A percentile compares a stretch with the other conserved stretches of the same genome.
These are phyloP conservation scores for Pseudomyrmex gracilis DNA, from an alignment of 1,140 invertebrate genomes.

Conservation along the genomic window DNA sequence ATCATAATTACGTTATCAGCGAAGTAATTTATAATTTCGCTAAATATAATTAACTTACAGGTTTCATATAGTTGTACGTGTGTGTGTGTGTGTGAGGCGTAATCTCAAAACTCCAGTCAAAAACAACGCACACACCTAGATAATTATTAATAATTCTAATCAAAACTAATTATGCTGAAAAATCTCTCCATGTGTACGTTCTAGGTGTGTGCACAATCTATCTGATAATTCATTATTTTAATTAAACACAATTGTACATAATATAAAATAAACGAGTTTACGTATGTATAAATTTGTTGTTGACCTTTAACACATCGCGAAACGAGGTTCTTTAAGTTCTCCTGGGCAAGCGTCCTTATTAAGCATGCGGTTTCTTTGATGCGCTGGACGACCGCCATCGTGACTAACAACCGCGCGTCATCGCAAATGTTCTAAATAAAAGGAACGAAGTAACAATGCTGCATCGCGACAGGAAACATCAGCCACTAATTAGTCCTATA, in stretches of 20 bases:
- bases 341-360: background rate
- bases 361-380: conserved; percentile 9
- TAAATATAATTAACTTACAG: too few relatives aligned
- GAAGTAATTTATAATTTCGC: too few relatives aligned
- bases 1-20: too few relatives aligned
- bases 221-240: background rate
- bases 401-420: background rate
- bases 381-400: background rate
- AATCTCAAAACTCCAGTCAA: too few relatives aligned
- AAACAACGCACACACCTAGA: too few relatives aligned
- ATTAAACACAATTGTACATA: conserved; percentile 12
- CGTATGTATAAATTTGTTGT: conserved; percentile 4
- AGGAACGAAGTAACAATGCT: conserved; percentile 16
- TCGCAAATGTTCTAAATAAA: conserved; percentile 28
- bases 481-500: conserved; percentile 31
- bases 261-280: background rate
- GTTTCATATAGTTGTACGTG: too few relatives aligned
- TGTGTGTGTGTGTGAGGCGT: too few relatives aligned
- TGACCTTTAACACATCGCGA: too few relatives aligned
- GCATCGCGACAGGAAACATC: conserved; percentile 17
- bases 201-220: background rate
- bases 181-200: too few relatives aligned
- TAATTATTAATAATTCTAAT: too few relatives aligned
- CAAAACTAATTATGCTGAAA: too few relatives aligned
- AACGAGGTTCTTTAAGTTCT: background rate